Conservation (phyloP, 1,140 invertebrate species). For the Heliconius nattereri region DNA sequence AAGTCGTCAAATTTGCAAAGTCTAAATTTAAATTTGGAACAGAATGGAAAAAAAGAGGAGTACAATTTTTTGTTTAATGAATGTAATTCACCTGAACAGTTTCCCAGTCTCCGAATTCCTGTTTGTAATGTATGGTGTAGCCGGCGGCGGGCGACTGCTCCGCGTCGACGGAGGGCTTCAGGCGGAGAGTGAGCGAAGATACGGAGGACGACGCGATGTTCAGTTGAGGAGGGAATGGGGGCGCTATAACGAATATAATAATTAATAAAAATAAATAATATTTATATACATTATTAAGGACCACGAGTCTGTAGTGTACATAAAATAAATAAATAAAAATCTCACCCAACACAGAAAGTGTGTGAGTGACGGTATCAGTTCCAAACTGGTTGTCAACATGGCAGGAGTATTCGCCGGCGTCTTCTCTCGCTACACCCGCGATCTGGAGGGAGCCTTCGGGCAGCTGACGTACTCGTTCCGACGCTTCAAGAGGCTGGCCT, state of each 20-base stretch:
- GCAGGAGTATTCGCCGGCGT: conserved; percentile 95
- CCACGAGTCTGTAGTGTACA: not conserved
- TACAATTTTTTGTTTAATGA: not conserved
- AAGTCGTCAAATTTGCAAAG: no score
- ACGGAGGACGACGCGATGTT: conserved; percentile 91
- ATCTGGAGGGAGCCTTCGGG: conserved; percentile 95
- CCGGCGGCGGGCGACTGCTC: conserved; percentile 89
- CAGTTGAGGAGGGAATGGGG: conserved; percentile 91
- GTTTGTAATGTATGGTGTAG: conserved; percentile 95
- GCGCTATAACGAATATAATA: conserved; percentile 80
- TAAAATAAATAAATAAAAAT: not conserved
- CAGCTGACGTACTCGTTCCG: conserved; percentile 90
- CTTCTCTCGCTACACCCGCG: conserved; percentile 92
- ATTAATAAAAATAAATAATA: no score
- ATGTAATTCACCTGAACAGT: conserved; percentile 85
- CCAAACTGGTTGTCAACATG: conserved; percentile 96
- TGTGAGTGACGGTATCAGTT: conserved; percentile 94
- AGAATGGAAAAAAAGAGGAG: not conserved
- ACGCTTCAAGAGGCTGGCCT: conserved; percentile 84
- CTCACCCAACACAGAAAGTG: conserved; percentile 91
- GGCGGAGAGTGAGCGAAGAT: conserved; percentile 88
- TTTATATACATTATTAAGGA: no score
- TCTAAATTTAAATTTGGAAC: no score
- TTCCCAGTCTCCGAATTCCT: conserved; percentile 95
- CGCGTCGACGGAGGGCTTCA: conserved; percentile 90